Percentiles rank a stretch among this genome's conserved stretches.
phyloP scores from a whole-genome alignment of 2,113 vertebrate genomes.

The Scopus umbretta region DNA sequence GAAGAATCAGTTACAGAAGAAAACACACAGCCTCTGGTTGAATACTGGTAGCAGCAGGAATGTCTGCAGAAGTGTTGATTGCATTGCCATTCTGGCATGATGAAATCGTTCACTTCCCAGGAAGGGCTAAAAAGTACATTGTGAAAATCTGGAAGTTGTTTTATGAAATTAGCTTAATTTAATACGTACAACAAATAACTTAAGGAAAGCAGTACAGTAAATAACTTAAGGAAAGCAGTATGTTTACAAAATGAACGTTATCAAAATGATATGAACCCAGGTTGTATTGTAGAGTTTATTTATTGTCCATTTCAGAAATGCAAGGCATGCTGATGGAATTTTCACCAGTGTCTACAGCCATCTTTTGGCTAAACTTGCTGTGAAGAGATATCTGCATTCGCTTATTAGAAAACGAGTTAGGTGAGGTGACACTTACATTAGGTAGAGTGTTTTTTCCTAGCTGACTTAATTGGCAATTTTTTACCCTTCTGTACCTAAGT shows the following conservation, averaged over 20 bases:
- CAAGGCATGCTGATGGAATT: slow-evolving; percentile 89
- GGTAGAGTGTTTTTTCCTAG: background rate
- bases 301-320: slow-evolving; percentile 77
- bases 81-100: background rate
- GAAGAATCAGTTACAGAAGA: background rate
- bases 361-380: slow-evolving; percentile 90
- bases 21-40: background rate
- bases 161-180: background rate
- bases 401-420: slow-evolving; percentile 91
- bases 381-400: slow-evolving; percentile 90
- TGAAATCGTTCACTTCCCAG: background rate
- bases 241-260: background rate
- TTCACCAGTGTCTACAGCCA: slow-evolving; percentile 93
- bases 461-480: background rate
- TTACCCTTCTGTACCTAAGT: background rate
- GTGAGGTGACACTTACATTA: slow-evolving; percentile 71
- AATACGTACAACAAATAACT: background rate
- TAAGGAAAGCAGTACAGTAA: background rate
- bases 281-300: slow-evolving; percentile 45
- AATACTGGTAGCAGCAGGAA: background rate
- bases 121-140: background rate
- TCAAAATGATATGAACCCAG: background rate
- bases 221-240: background rate
- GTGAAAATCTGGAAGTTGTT: background rate
- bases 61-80: background rate